Conservation (phyloP, 2,888 invertebrate species). For the Phyto melanocephala region DNA sequence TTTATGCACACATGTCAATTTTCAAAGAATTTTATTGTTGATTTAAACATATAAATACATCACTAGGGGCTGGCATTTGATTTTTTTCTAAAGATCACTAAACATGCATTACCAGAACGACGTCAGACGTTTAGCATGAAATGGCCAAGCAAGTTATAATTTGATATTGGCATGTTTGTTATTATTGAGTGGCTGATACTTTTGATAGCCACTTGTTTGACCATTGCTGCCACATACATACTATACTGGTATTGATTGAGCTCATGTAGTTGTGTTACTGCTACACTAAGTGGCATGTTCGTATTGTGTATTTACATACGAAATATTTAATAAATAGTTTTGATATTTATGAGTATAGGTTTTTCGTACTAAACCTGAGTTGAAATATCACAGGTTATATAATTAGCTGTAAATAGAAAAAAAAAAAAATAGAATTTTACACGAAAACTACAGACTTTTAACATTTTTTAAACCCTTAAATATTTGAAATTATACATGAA, state of each 20-base stretch:
- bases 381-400: conserved; percentile 13
- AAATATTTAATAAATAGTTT: conserved; percentile 52
- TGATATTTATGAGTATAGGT: conserved; percentile 1
- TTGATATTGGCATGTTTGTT: conserved; percentile 61
- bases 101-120: conserved; percentile 13
- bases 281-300: conserved; percentile 28
- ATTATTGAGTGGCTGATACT: conserved; percentile 39
- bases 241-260: not conserved
- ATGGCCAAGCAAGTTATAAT: conserved; percentile 57
- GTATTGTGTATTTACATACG: conserved; percentile 41
- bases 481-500: too few species aligned
- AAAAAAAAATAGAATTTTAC: too few species aligned
- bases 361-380: not conserved
- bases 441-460: too few species aligned
- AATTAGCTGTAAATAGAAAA: conserved; percentile 32
- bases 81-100: conserved; percentile 11
- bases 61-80: not conserved
- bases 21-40: conserved; percentile 46
- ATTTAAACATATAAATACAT: not conserved
- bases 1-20: conserved; percentile 55
- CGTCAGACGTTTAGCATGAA: conserved; percentile 33
- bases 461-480: too few species aligned
- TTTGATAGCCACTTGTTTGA: too few species aligned
- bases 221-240: too few species aligned
- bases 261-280: not conserved